A percentile compares a stretch with the other conserved stretches of the same genome.
Evolutionary conservation across 1,140 invertebrate genomes (phyloP).

Genomic region (Papilio glaucus): DNA sequence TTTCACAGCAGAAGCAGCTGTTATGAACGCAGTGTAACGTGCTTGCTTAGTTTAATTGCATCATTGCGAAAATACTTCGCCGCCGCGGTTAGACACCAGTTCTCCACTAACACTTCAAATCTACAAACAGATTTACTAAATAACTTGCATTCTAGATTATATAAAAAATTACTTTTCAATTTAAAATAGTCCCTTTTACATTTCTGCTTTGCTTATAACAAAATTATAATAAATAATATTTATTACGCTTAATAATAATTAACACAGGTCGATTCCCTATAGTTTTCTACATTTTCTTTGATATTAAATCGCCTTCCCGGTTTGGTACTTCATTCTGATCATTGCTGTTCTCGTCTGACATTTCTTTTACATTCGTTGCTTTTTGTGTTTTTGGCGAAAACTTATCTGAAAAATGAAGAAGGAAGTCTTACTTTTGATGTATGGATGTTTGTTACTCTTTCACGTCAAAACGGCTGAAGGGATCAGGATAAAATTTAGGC

Average conservation of each 20-base stretch:
- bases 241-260: background rate
- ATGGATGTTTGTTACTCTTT: no score
- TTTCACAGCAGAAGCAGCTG: constrained; percentile 23
- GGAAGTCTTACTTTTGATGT: no score
- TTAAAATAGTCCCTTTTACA: background rate
- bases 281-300: background rate
- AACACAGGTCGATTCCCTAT: background rate
- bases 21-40: constrained; percentile 29
- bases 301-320: background rate
- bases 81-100: constrained; percentile 3
- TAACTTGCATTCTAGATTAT: background rate
- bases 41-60: constrained; percentile 35
- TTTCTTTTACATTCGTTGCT: background rate
- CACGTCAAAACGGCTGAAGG: no score
- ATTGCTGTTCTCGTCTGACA: background rate
- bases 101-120: constrained; percentile 10
- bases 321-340: background rate
- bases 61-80: constrained; percentile 17
- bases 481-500: no score
- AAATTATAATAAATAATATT: background rate
- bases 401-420: background rate
- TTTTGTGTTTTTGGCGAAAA: background rate
- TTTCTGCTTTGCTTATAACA: no score
- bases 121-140: background rate
- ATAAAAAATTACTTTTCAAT: background rate